Percentiles rank a stretch among this genome's conserved stretches.
Conservation (phyloP, 2,797 vertebrate species). For the Arctocebus calabarensis region DNA sequence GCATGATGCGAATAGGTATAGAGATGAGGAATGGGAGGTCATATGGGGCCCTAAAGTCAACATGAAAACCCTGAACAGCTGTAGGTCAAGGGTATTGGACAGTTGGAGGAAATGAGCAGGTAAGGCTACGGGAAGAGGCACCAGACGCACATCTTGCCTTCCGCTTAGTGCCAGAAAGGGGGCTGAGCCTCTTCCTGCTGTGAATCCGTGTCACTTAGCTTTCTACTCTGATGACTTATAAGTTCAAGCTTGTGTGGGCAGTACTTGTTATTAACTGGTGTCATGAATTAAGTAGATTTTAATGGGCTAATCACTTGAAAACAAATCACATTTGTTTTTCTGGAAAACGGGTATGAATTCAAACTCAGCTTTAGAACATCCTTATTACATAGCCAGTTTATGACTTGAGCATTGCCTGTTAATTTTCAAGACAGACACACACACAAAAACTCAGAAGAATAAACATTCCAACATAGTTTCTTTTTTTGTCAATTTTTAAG, state of each 20-base stretch:
- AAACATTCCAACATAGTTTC: not conserved
- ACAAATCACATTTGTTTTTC: not conserved
- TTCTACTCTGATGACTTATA: not conserved
- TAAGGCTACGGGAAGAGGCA: not conserved
- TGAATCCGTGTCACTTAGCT: not conserved
- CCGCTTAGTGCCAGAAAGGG: not conserved
- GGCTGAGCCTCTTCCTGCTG: not conserved
- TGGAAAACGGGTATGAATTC: not conserved
- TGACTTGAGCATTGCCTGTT: not conserved
- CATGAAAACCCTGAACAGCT: not conserved
- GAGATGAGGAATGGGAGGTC: not conserved
- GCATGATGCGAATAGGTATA: not conserved
- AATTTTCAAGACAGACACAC: not conserved
- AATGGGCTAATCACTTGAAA: not conserved
- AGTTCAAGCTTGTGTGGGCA: not conserved
- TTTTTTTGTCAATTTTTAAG: slow-evolving; percentile 5
- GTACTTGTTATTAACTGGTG: not conserved
- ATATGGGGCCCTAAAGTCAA: not conserved
- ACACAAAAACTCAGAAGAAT: not conserved
- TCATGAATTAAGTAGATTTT: slow-evolving; percentile 10
- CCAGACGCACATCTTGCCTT: not conserved
- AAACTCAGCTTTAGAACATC: not conserved
- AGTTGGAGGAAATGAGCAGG: not conserved
- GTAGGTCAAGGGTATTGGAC: not conserved
- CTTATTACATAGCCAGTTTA: not conserved